Evolutionary conservation across 2,888 invertebrate genomes (phyloP), one percentile per base, ranked within the genome.

Genomic region (Tridacna gigas): DNA sequence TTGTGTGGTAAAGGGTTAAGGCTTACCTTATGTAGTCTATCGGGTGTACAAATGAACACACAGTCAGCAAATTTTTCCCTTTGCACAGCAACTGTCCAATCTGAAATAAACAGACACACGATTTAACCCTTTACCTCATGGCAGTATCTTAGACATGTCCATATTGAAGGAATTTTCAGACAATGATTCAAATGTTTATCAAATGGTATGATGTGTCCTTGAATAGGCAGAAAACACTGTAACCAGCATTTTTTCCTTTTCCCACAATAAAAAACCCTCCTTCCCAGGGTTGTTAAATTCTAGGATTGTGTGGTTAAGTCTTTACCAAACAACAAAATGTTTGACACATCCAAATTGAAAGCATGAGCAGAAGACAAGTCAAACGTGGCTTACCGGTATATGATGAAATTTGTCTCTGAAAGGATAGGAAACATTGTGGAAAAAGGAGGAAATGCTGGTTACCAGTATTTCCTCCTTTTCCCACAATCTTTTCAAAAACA

Each of bases 1-100:
- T 37, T 7, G 37, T 37, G 7, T 37, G 37, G 37, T 37, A 37
- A 37, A 37, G 37, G 7, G 37, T 37, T 37, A 37, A n/a, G n/a
- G n/a, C 12, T 18, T 60, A 90, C 90, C 92, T 94, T 94, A 77
- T 95, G 94, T 25, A 92, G 85, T 76, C 89, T 87, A 86, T 95
- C 95, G 60, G 92, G 93, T 20, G 95, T 94, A 63, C 93, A 88
- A 77, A 95, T 93, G 26, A 95, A 90, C 4, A 92, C 95, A 91
- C 92, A 92, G 84, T 95, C 95, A 45, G 95, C 95, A 89, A 95
- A 91, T 82, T 93, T 94, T 3, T 92, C 92, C 28, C 77, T 79
- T 18, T 86, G 77, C 12, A 87, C 89, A 2, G 91, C 90, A 3
- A 92, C 91, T 61, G 80, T 84, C 94, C 94, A 94, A 73, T 93